Conservation (phyloP, 2,113 vertebrate species). For the Rallus limicola region DNA sequence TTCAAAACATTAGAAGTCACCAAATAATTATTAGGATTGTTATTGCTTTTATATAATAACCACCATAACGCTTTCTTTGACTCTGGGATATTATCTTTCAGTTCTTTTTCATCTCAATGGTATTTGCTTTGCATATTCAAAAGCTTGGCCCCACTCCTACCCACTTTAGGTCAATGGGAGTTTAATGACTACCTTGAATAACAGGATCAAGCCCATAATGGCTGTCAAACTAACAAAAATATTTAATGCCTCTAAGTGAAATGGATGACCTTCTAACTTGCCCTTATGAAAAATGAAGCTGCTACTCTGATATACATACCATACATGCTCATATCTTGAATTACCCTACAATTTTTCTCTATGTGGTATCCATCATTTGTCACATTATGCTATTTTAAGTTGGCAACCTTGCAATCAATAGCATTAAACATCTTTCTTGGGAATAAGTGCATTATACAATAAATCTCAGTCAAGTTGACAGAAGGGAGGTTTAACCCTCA, state of each 20-base stretch:
- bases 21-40: neutral
- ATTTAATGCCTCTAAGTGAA: conserved; percentile 18
- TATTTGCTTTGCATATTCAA: conserved; percentile 14
- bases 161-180: conserved; percentile 26
- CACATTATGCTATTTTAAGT: conserved; percentile 56
- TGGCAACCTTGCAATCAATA: conserved; percentile 55
- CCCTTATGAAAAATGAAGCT: conserved; percentile 40
- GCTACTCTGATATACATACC: neutral
- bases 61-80: neutral
- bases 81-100: neutral
- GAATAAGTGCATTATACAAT: conserved; percentile 10
- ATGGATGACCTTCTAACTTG: conserved; percentile 47
- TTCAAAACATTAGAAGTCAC: neutral
- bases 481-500: neutral
- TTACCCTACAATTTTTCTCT: conserved; percentile 29
- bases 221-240: conserved; percentile 46
- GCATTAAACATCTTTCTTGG: conserved; percentile 42
- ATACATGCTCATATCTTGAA: conserved; percentile 2
- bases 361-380: conserved; percentile 37
- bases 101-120: neutral
- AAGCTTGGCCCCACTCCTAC: neutral
- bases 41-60: neutral
- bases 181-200: conserved; percentile 52
- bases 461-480: neutral
- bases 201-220: conserved; percentile 42